Evolutionary conservation across 2,113 vertebrate species (phyloP).

Genomic region (Tragelaphus scriptus): DNA sequence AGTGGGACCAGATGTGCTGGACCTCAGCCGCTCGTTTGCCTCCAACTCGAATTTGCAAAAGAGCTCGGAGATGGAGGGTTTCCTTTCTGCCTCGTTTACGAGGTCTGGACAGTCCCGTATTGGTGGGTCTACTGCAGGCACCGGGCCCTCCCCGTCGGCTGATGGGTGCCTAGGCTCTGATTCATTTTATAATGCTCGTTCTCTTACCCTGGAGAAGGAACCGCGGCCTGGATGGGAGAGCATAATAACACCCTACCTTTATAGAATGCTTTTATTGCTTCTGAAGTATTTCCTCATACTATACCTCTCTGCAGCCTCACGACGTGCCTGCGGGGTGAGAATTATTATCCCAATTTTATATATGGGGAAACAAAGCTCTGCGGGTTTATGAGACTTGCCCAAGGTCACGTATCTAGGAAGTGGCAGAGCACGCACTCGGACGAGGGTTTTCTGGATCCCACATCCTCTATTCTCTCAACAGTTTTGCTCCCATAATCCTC

Average conservation of each 20-base stretch:
- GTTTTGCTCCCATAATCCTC: background rate
- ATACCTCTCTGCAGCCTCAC: background rate
- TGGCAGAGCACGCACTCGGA: background rate
- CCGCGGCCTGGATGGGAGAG: background rate
- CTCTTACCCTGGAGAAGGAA: background rate
- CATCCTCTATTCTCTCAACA: background rate
- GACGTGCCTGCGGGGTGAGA: background rate
- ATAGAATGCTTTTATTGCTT: slow-evolving; percentile 6
- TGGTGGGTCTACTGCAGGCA: background rate
- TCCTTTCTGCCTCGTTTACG: background rate
- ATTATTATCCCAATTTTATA: background rate
- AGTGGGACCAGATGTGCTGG: background rate
- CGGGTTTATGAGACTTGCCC: background rate
- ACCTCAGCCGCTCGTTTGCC: background rate
- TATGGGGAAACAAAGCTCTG: background rate
- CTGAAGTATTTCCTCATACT: background rate
- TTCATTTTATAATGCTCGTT: background rate
- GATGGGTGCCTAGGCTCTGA: background rate
- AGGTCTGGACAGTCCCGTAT: background rate
- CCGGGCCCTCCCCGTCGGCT: background rate
- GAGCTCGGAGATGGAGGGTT: background rate
- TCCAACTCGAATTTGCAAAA: background rate
- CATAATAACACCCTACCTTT: background rate
- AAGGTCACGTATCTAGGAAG: background rate
- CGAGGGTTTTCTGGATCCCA: background rate